A percentile compares a stretch with the other conserved stretches of the same genome.
These are phyloP conservation scores for Gnathonemus longibarbis DNA, from an alignment of 2,113 vertebrate genomes.

Conservation along the genomic window DNA sequence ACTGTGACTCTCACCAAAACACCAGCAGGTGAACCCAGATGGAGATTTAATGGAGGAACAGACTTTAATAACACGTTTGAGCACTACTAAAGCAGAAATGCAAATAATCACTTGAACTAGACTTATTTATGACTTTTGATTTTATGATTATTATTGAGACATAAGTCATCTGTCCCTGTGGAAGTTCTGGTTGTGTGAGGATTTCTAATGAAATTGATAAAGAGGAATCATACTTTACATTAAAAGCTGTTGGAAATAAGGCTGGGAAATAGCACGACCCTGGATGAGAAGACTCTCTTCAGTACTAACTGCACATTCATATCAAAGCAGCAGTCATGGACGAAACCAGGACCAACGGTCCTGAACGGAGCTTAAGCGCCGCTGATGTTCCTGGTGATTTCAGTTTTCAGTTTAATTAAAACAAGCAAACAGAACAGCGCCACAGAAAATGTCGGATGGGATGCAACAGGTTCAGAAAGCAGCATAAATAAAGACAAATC, in stretches of 20 bases:
- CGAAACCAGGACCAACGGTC: background rate
- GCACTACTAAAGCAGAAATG: background rate
- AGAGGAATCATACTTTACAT: background rate
- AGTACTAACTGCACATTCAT: constrained; percentile 5
- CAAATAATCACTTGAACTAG: background rate
- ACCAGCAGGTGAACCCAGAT: background rate
- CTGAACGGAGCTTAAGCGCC: background rate
- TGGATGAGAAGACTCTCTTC: background rate
- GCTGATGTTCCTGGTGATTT: constrained; percentile 55
- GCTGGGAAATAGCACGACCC: background rate
- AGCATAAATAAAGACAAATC: background rate
- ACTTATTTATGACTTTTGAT: too few species aligned
- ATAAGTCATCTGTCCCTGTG: background rate
- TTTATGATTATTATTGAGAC: background rate
- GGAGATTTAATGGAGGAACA: background rate
- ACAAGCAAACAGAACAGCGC: constrained; percentile 12
- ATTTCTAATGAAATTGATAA: background rate
- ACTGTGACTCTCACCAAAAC: background rate
- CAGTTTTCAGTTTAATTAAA: constrained; percentile 41
- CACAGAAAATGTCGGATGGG: background rate
- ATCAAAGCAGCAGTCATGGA: constrained; percentile 14
- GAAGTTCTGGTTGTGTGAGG: background rate
- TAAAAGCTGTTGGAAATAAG: background rate
- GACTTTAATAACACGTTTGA: background rate
- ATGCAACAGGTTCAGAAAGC: background rate